Percentiles rank a stretch among this genome's conserved stretches.
Evolutionary conservation across 2,113 vertebrate genomes (phyloP).

Genomic region (Camelus bactrianus): DNA sequence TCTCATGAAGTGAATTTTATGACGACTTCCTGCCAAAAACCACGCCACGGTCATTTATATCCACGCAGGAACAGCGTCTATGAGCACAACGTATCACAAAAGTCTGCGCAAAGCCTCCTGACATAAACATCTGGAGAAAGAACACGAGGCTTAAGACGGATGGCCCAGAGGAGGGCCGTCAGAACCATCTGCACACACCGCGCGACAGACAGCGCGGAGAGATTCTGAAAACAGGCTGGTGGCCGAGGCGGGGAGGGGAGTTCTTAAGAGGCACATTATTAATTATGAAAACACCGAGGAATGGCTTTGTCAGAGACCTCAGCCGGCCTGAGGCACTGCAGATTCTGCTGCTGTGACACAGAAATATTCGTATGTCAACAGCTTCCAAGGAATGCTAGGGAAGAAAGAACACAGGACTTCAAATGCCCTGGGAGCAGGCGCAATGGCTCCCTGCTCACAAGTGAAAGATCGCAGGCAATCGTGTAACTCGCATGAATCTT

Average conservation of each 20-base stretch:
- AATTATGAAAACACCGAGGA: background rate
- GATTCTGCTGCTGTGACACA: background rate
- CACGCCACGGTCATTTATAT: constrained; percentile 45
- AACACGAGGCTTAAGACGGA: background rate
- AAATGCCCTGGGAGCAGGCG: background rate
- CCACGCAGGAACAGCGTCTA: background rate
- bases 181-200: background rate
- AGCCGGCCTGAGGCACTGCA: background rate
- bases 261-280: background rate
- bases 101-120: background rate
- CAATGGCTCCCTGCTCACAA: fast-evolving
- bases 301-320: background rate
- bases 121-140: constrained; percentile 57
- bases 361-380: background rate
- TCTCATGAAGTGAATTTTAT: constrained; percentile 68
- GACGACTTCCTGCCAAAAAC: constrained; percentile 63
- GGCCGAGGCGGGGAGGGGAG: fast-evolving
- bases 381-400: background rate
- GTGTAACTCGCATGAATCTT: background rate
- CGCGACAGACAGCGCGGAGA: background rate
- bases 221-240: background rate
- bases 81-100: background rate
- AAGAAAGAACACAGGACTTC: background rate
- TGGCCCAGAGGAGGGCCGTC: background rate
- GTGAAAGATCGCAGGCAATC: fast-evolving